Evolutionary conservation across 2,888 invertebrate species (phyloP), one percentile per base, ranked within the genome.

Genomic region (Campoletis raptor): DNA sequence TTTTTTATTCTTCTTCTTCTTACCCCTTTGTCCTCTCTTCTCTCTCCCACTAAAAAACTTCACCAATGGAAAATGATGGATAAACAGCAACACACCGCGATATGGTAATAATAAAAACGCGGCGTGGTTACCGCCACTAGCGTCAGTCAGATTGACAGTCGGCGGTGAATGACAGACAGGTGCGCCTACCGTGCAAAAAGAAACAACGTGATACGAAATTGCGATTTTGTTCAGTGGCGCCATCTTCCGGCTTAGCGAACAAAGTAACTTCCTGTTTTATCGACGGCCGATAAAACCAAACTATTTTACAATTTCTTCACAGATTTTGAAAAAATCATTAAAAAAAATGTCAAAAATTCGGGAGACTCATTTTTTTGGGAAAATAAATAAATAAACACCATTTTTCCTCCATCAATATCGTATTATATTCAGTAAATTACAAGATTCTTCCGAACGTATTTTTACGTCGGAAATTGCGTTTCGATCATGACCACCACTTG

Each of bases 131-230:
- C 81, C 90, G 89, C 40, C 73, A 48, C 89, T 85, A 90, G 91
- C 91, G 91, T 91, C 91, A 90, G 89, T 91, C 90, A 89, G 90
- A 91, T 91, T 91, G 91, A 91, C 91, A 91, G 91, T 91, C 91
- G 90, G 90, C 91, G 88, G 87, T 77, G 88, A 86, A 81, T 91
- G 91, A 91, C 91, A 89, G 91, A 90, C 91, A 91, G 91, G 91
- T 91, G 91, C 90, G 91, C 90, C 89, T 85, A 81, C 86, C 78
- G 81, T 81, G 79, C 81, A 52, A 74, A 74, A 74, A 64, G 48
- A 10, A 66, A 21, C 18, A 40, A 79, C 54, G 69, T 57, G 42
- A 24, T 70, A 42, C 57, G 69, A 52, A 52, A 79, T 45, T 36
- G 45, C 36, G 42, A 40, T 52, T 54, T 69, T 76, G 24, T 52